A percentile compares a stretch with the other conserved stretches of the same genome.
Evolutionary conservation across 2,113 vertebrate genomes (phyloP).

Genomic region (Dasyurus viverrinus): DNA sequence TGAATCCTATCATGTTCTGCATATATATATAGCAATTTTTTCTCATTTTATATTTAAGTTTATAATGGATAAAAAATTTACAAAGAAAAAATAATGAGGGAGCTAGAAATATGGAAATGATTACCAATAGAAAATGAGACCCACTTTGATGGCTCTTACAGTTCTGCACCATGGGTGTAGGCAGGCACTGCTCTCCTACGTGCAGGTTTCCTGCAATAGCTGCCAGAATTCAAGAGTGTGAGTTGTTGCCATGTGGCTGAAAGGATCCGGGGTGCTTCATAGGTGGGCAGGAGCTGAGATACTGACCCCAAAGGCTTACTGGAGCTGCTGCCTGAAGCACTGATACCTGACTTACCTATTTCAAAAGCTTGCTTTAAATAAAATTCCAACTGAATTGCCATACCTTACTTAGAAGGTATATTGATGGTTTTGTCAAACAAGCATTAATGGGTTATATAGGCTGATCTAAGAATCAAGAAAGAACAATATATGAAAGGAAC

Average conservation of each 20-base stretch:
- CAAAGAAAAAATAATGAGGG: neutral
- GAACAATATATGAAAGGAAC: neutral
- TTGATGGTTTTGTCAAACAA: neutral
- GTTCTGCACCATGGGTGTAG: neutral
- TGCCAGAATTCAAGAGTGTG: neutral
- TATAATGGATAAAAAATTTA: no score
- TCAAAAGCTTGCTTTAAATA: neutral
- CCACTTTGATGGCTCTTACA: neutral
- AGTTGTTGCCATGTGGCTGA: neutral
- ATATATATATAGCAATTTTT: no score
- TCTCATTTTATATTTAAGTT: no score
- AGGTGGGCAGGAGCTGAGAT: neutral
- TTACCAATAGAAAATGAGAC: neutral
- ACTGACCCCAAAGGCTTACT: neutral
- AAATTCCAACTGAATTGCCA: neutral
- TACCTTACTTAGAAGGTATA: neutral
- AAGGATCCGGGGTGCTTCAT: neutral
- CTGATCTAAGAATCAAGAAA: neutral
- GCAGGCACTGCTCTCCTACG: neutral
- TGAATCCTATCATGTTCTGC: no score
- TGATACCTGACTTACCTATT: neutral
- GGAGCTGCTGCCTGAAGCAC: neutral
- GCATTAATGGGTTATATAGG: neutral
- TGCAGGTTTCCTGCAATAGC: neutral
- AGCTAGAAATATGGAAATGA: neutral